phyloP scores from a whole-genome alignment of 2,888 invertebrate species.

The Nowickia ferox region DNA sequence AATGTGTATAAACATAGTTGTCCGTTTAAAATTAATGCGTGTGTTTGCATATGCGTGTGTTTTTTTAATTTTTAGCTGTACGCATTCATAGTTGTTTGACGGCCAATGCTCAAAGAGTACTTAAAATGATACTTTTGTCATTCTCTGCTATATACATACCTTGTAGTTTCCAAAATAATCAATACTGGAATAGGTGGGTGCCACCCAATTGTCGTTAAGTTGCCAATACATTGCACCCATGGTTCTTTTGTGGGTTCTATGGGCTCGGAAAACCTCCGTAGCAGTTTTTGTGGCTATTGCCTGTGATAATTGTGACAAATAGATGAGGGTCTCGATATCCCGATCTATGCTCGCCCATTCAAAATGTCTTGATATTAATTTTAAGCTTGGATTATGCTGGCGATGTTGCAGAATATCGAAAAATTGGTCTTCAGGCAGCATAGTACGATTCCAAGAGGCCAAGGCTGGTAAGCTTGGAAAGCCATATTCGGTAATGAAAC shows the following conservation, averaged over 20 bases:
- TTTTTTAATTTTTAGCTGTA: no score
- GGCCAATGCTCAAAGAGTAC: no score
- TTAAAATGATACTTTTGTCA: no score
- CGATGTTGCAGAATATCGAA: constrained; percentile 89
- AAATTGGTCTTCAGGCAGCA: constrained; percentile 84
- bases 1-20: no score
- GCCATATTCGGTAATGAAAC: constrained; percentile 98
- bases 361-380: constrained; percentile 87
- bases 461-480: constrained; percentile 94
- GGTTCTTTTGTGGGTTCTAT: constrained; percentile 84
- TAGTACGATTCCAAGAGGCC: constrained; percentile 87
- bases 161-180: constrained; percentile 84
- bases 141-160: constrained; percentile 54
- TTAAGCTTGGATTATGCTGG: constrained; percentile 90
- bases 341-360: constrained; percentile 85
- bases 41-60: no score
- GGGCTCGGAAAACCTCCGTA: constrained; percentile 91
- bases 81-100: no score
- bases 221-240: constrained; percentile 99
- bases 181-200: constrained; percentile 96
- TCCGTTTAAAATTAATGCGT: no score
- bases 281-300: constrained; percentile 93
- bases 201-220: constrained; percentile 99
- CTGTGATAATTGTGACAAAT: constrained; percentile 94
- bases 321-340: constrained; percentile 88